Evolutionary conservation across 2,797 vertebrate genomes (phyloP).

Genomic region (Oryzias sinensis): DNA sequence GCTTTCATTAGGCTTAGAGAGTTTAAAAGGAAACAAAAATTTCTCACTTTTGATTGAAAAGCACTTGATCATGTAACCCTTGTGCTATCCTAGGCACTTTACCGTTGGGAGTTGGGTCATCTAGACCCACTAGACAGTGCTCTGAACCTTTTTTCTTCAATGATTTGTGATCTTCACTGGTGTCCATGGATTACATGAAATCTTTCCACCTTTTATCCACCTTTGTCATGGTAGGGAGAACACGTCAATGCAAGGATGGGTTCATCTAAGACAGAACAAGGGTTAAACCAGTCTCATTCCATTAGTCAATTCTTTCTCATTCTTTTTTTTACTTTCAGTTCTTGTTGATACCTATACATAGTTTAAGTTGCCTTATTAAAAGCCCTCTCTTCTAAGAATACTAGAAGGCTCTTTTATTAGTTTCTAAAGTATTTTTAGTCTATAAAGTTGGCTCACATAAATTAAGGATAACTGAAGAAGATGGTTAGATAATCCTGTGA

Average conservation of each 20-base stretch:
- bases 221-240: too few species aligned
- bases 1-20: conserved; percentile 28
- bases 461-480: conserved; percentile 25
- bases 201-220: too few species aligned
- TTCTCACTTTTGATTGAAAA: conserved; percentile 51
- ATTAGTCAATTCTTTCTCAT: conserved; percentile 43
- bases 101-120: too few species aligned
- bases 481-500: conserved; percentile 51
- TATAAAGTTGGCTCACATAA: conserved; percentile 26
- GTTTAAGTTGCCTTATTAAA: conserved; percentile 52
- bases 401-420: conserved; percentile 59
- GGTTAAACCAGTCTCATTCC: conserved; percentile 42
- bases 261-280: too few species aligned
- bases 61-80: conserved; percentile 46
- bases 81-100: too few species aligned
- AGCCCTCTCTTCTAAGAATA: conserved; percentile 51
- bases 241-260: too few species aligned
- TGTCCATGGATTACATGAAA: too few species aligned
- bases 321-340: conserved; percentile 38
- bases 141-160: too few species aligned
- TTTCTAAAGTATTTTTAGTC: conserved; percentile 47
- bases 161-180: too few species aligned
- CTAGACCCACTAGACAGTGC: too few species aligned
- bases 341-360: conserved; percentile 42
- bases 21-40: conserved; percentile 28